These are phyloP conservation scores for Eilema griseolum DNA, from an alignment of 2,888 invertebrate species.

Conservation along the genomic window DNA sequence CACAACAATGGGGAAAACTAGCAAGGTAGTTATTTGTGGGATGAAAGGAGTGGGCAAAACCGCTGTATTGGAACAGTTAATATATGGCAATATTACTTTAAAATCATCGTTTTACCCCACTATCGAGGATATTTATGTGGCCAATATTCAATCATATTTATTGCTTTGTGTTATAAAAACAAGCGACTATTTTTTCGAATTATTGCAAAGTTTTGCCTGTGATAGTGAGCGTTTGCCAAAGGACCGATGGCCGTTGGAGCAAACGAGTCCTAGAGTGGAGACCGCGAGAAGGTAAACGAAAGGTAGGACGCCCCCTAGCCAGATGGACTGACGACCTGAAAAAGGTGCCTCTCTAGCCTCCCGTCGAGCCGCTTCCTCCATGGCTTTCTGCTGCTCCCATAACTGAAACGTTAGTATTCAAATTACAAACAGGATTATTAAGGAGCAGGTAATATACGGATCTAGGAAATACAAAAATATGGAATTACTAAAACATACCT, in stretches of 20 bases:
- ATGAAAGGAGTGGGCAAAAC: slow-evolving; percentile 98
- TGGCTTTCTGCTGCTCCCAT: slow-evolving; percentile 96
- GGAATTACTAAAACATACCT: too few species aligned
- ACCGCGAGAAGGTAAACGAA: too few species aligned
- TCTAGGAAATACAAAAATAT: background rate
- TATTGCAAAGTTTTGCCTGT: too few species aligned
- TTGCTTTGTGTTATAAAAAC: too few species aligned
- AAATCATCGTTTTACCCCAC: slow-evolving; percentile 94
- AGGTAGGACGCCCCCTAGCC: too few species aligned
- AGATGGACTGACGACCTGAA: too few species aligned
- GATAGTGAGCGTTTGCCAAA: too few species aligned
- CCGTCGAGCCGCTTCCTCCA: slow-evolving; percentile 93
- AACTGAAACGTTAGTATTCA: slow-evolving; percentile 87
- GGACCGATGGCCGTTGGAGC: too few species aligned
- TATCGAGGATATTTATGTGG: slow-evolving; percentile 98
- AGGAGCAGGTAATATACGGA: slow-evolving; percentile 5
- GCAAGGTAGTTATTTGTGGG: slow-evolving; percentile 97
- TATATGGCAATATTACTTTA: slow-evolving; percentile 93
- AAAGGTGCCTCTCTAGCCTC: slow-evolving; percentile 89
- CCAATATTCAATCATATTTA: too few species aligned
- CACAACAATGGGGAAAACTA: slow-evolving; percentile 93
- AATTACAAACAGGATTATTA: slow-evolving; percentile 34
- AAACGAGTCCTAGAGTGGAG: too few species aligned
- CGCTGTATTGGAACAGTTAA: slow-evolving; percentile 96
- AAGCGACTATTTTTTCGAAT: too few species aligned